Percentiles rank a stretch among this genome's conserved stretches.
Conservation (phyloP, 2,797 vertebrate species). For the Notoglanidium macrostoma region DNA sequence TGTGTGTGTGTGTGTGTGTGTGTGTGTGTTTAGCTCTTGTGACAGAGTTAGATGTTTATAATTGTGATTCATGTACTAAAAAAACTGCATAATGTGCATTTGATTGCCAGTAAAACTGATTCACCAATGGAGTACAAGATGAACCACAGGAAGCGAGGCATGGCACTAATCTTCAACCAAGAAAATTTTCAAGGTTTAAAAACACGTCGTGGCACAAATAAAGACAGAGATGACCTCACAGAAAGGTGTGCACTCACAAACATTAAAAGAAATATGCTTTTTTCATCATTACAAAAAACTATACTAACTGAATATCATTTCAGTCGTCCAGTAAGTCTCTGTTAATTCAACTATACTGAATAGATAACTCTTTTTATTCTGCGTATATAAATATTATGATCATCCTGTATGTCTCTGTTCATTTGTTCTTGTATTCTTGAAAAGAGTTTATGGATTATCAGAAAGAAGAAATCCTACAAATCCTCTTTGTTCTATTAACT, state of each 20-base stretch:
- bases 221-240: constrained; percentile 78
- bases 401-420: neutral
- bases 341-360: neutral
- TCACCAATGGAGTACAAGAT: constrained; percentile 81
- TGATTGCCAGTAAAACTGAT: neutral
- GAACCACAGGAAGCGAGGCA: constrained; percentile 81
- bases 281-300: neutral
- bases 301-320: neutral
- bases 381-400: neutral
- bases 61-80: neutral
- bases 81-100: neutral
- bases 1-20: too few relatives aligned
- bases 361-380: neutral
- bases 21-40: neutral
- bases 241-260: constrained; percentile 71
- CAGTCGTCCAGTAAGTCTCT: neutral
- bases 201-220: constrained; percentile 77
- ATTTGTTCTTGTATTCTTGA: neutral
- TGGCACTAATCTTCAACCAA: constrained; percentile 93
- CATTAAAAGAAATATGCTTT: too few relatives aligned
- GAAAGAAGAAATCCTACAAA: neutral
- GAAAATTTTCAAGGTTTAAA: constrained; percentile 81
- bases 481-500: neutral
- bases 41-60: too few relatives aligned
- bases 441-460: too few relatives aligned